Conservation (phyloP, 1,140 invertebrate genomes). For the Diorhabda sublineata region DNA sequence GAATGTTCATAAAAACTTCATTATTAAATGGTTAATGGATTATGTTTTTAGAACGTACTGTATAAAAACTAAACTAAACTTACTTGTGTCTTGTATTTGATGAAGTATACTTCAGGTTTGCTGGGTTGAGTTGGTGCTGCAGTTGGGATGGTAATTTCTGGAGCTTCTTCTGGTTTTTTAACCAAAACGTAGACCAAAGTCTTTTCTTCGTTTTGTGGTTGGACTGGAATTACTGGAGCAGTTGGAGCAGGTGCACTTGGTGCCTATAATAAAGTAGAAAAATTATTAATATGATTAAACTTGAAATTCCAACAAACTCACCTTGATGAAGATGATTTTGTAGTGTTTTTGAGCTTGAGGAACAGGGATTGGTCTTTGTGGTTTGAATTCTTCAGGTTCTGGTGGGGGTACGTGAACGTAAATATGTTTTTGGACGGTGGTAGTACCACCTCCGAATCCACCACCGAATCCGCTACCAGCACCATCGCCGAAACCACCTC, state of each 20-base stretch:
- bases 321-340: slow-evolving; percentile 88
- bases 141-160: slow-evolving; percentile 72
- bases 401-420: slow-evolving; percentile 68
- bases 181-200: slow-evolving; percentile 86
- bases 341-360: slow-evolving; percentile 75
- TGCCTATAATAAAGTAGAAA: slow-evolving; percentile 47
- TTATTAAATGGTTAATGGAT: no score
- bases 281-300: not conserved
- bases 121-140: slow-evolving; percentile 75
- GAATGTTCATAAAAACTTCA: no score
- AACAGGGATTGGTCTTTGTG: slow-evolving; percentile 51
- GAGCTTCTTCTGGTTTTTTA: slow-evolving; percentile 80
- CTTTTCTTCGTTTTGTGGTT: slow-evolving; percentile 81
- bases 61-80: not conserved
- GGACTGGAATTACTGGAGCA: slow-evolving; percentile 69
- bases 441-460: slow-evolving; percentile 26
- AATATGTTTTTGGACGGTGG: slow-evolving; percentile 69
- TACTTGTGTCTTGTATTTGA: slow-evolving; percentile 77
- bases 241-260: slow-evolving; percentile 76
- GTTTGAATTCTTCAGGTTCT: slow-evolving; percentile 64
- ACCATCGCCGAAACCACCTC: slow-evolving; percentile 29
- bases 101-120: slow-evolving; percentile 85
- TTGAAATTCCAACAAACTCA: no score
- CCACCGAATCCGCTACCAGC: slow-evolving; percentile 27
- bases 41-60: no score